Evolutionary conservation across 1,140 invertebrate species (phyloP).

Genomic region (Neomicropteryx cornuta): DNA sequence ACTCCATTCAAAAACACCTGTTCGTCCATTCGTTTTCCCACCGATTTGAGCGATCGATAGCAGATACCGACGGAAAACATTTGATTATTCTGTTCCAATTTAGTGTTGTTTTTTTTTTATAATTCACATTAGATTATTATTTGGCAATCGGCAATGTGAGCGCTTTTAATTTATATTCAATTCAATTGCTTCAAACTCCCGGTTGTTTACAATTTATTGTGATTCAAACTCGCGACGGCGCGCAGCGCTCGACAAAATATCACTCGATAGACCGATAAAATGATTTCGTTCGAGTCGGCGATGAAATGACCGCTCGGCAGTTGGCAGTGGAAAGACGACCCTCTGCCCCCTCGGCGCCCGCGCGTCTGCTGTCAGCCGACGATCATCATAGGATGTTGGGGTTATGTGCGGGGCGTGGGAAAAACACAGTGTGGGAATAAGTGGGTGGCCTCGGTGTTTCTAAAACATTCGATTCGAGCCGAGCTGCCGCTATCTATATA

Average conservation of each 20-base stretch:
- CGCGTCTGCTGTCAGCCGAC: conserved; percentile 19
- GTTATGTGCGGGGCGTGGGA: conserved; percentile 65
- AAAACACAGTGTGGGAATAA: conserved; percentile 69
- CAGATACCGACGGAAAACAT: too few species aligned
- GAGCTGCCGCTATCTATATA: too few species aligned
- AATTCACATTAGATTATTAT: not conserved
- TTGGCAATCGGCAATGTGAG: not conserved
- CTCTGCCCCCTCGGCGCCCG: conserved; percentile 8
- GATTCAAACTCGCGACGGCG: too few species aligned
- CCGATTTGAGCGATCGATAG: not conserved
- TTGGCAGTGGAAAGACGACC: not conserved
- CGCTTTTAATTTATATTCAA: too few species aligned
- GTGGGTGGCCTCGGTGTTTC: conserved; percentile 53
- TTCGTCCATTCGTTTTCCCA: conserved; percentile 16
- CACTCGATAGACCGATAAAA: too few species aligned
- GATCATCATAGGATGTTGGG: conserved; percentile 53
- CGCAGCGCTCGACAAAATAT: too few species aligned
- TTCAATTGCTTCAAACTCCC: too few species aligned
- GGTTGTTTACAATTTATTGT: too few species aligned
- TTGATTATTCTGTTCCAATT: too few species aligned
- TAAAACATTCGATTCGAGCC: conserved; percentile 43
- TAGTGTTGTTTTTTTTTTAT: not conserved
- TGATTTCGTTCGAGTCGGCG: too few species aligned
- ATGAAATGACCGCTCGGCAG: too few species aligned
- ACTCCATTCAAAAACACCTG: conserved; percentile 38